Conservation (phyloP, 2,888 invertebrate species). For the Lymantria dispar region DNA sequence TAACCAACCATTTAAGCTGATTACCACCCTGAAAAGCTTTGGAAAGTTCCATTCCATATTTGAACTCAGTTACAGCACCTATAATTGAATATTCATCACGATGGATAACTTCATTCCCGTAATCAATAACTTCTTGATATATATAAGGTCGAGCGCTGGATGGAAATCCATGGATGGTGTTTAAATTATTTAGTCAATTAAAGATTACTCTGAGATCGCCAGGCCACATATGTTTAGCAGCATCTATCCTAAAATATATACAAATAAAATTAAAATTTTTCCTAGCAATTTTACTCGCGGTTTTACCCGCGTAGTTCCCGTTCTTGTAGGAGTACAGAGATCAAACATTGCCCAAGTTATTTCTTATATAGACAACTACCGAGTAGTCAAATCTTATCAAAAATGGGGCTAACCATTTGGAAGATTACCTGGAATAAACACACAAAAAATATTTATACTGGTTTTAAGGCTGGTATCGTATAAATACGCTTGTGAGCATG, state of each 20-base stretch:
- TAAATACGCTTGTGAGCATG: no score
- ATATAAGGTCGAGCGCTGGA: conserved; percentile 85
- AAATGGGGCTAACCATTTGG: no score
- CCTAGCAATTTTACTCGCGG: no score
- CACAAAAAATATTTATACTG: no score
- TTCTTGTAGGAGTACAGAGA: no score
- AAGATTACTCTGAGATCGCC: conserved; percentile 87
- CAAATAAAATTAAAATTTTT: no score
- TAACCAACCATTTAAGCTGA: conserved; percentile 84
- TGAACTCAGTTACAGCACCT: conserved; percentile 87
- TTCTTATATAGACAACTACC: no score
- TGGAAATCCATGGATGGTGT: conserved; percentile 84
- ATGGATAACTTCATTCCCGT: conserved; percentile 76
- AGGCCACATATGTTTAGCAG: conserved; percentile 92
- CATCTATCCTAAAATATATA: conserved; percentile 81
- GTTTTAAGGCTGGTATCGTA: no score
- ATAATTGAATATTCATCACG: conserved; percentile 78
- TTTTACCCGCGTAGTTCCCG: no score
- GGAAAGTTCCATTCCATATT: conserved; percentile 75
- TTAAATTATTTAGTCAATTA: conserved; percentile 82
- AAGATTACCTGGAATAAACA: no score
- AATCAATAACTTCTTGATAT: conserved; percentile 90
- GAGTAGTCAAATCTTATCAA: no score
- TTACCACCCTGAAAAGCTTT: conserved; percentile 77
- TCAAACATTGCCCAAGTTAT: no score